Percentiles rank a stretch among this genome's conserved stretches.
These are phyloP conservation scores for Tetraneura akinire DNA, from an alignment of 1,140 invertebrate species.

Conservation along the genomic window DNA sequence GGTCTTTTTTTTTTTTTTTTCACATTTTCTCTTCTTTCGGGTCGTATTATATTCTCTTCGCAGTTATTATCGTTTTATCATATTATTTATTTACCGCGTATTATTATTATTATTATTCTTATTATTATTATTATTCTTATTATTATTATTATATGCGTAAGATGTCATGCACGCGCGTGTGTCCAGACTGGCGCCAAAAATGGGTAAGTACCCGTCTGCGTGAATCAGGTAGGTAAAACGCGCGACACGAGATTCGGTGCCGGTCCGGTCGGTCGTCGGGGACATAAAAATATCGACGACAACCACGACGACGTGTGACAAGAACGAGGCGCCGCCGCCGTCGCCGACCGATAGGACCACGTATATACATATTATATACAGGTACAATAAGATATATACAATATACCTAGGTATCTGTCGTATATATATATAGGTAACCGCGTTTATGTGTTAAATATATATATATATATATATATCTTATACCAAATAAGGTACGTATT, in stretches of 20 bases:
- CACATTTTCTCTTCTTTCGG: not conserved
- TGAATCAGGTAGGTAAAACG: constrained; percentile 29
- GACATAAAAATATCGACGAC: constrained; percentile 26
- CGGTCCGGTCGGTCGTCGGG: not conserved
- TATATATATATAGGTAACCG: not conserved
- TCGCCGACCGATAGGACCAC: not conserved
- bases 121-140: too few relatives aligned
- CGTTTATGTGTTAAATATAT: too few relatives aligned
- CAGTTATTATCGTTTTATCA: not conserved
- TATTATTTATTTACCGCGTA: not conserved
- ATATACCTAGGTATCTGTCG: too few relatives aligned
- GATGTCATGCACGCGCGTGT: not conserved
- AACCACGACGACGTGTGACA: constrained; percentile 44
- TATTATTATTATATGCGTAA: too few relatives aligned
- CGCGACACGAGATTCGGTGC: constrained; percentile 39
- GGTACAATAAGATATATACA: too few relatives aligned
- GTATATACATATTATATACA: not conserved
- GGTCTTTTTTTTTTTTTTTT: not conserved
- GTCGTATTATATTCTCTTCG: too few relatives aligned
- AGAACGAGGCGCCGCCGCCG: constrained; percentile 23
- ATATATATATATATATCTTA: not conserved
- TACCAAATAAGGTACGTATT: too few relatives aligned
- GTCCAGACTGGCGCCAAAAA: constrained; percentile 49
- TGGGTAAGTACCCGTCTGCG: constrained; percentile 38
- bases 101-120: too few relatives aligned